Evolutionary conservation across 2,113 vertebrate species (phyloP), one percentile per base, ranked within the genome.

Genomic region (Stigmatopora argus): DNA sequence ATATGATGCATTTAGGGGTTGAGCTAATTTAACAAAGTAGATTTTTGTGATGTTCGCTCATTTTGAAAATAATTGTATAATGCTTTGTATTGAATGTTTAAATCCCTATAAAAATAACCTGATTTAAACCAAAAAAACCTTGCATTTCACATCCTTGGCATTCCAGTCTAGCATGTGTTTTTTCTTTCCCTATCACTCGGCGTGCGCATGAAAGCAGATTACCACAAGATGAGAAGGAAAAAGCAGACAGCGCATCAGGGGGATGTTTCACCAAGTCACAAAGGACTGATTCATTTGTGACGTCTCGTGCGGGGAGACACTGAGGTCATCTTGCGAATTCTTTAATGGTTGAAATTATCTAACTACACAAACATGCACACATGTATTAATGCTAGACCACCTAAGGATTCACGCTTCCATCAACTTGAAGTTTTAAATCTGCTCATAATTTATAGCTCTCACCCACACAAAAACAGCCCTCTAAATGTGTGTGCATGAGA

Each of bases 261-360:
- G 44, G 64, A 68, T 14, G 68, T 47, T 83, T 38, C 17, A 44
- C 82, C 65, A 41, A 21, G 68, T 60, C 56, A 89, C 86, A 91
- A 90, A 77, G 73, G 67, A 26, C 72, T 77, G 83, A 90, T 90
- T 89, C 80, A 88, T 83, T 82, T 75, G 82, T 88, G 86, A 82
- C 75, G 81, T 84, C 82, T 78, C 73, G 57, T 41, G 71, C 80
- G 53, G 65, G 68, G 75, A 80, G 83, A 86, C 64, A 65, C 79
- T 89, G 88, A 89, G 83, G 83, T 91, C 81, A 88, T 82, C 82
- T 84, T 72, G 85, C 76, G 81, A 82, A 89, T 87, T 88, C 77
- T 79, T 78, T 53, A 3, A 53, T 73, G 70, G 78, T 76, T 83
- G 85, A 85, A 80, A 86, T 80, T 73, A 69, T 67, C 74, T 67